Evolutionary conservation across 2,797 vertebrate species (phyloP).

Genomic region (Ciconia nigra): DNA sequence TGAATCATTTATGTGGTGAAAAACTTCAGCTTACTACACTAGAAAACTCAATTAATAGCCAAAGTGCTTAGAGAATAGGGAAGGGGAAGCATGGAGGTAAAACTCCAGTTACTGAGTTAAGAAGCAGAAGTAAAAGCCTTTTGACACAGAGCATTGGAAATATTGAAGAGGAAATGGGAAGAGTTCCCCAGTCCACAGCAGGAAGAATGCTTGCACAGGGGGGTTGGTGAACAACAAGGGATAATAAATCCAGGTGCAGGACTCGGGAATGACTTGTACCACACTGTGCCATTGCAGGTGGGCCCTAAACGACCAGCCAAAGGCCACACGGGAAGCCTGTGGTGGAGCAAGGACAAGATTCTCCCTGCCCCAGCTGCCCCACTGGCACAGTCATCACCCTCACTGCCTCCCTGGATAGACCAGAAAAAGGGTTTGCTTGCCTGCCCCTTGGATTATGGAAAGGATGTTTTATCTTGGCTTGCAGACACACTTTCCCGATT

Average conservation of each 20-base stretch:
- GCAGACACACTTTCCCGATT: background rate
- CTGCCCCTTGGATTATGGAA: background rate
- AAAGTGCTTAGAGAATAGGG: constrained; percentile 45
- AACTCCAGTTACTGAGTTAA: constrained; percentile 16
- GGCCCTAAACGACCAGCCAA: background rate
- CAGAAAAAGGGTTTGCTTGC: background rate
- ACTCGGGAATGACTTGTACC: background rate
- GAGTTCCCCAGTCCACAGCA: background rate
- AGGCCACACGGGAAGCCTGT: background rate
- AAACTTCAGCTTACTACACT: constrained; percentile 62
- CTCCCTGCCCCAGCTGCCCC: background rate
- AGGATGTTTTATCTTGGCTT: background rate
- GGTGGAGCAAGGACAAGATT: background rate
- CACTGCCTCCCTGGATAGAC: no score
- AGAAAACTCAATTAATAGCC: constrained; percentile 56
- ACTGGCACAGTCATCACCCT: background rate
- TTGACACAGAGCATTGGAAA: background rate
- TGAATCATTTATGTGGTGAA: constrained; percentile 72
- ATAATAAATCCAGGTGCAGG: background rate
- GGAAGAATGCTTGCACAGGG: background rate
- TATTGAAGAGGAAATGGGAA: background rate
- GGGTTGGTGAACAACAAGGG: background rate
- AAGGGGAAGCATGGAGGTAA: background rate
- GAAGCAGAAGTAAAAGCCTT: constrained; percentile 50
- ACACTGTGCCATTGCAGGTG: background rate